Evolutionary conservation across 1,140 invertebrate species (phyloP).

Genomic region (Rhysida immarginata): DNA sequence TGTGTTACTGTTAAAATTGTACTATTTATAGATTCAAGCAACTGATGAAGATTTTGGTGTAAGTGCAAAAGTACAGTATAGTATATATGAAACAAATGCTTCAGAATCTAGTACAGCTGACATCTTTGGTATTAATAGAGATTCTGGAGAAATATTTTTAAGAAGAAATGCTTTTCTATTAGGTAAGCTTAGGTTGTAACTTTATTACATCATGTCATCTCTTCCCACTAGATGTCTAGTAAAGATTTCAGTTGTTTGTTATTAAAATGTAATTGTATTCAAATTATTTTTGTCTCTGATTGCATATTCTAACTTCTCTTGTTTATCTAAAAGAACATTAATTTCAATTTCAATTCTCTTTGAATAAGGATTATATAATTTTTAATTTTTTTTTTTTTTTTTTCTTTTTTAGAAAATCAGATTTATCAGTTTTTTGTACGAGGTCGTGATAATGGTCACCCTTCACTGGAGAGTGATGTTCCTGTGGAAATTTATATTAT

Average conservation of each 20-base stretch:
- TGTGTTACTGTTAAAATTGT: too few relatives aligned
- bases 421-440: constrained; percentile 77
- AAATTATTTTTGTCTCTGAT: too few relatives aligned
- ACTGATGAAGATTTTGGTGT: constrained; percentile 51
- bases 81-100: constrained; percentile 47
- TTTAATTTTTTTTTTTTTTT: too few relatives aligned
- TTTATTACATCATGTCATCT: too few relatives aligned
- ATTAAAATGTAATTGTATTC: too few relatives aligned
- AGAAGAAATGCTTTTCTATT: constrained; percentile 38
- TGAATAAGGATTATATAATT: too few relatives aligned
- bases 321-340: too few relatives aligned
- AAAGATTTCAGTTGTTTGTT: too few relatives aligned
- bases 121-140: constrained; percentile 47
- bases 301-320: too few relatives aligned
- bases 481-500: constrained; percentile 64
- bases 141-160: constrained; percentile 50
- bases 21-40: constrained; percentile 39
- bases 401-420: constrained; percentile 45
- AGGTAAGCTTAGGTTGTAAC: too few relatives aligned
- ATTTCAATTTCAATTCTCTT: too few relatives aligned
- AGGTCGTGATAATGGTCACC: constrained; percentile 58
- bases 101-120: constrained; percentile 36
- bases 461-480: constrained; percentile 52
- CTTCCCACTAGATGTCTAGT: too few relatives aligned
- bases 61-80: constrained; percentile 51